phyloP scores from a whole-genome alignment of 2,888 invertebrate species.

The Nomada ferruginata region DNA sequence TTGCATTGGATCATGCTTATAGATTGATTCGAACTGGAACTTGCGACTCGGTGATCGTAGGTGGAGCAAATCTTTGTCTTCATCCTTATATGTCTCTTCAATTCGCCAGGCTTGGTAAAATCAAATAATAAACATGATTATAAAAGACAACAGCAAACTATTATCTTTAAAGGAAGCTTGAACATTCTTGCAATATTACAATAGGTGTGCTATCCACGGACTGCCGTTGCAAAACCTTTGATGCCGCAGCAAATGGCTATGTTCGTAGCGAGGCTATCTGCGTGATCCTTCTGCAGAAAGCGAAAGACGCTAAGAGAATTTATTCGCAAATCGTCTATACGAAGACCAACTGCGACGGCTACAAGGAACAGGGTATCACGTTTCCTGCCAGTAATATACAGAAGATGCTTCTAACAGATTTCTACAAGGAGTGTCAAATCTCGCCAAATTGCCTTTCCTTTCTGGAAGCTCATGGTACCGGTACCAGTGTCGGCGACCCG shows the following conservation, averaged over 20 bases:
- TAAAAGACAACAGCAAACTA: no score
- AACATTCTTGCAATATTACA: neutral
- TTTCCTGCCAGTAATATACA: conserved; percentile 81
- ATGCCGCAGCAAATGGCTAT: conserved; percentile 92
- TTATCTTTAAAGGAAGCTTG: neutral
- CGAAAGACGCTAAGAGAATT: conserved; percentile 84
- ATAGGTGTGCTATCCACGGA: conserved; percentile 91
- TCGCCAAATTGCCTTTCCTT: conserved; percentile 86
- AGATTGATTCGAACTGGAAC: conserved; percentile 91
- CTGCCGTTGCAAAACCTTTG: conserved; percentile 96
- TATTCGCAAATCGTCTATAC: conserved; percentile 86
- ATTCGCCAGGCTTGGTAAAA: conserved; percentile 88
- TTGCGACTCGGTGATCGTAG: conserved; percentile 95
- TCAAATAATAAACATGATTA: neutral
- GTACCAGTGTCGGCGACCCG: conserved; percentile 94
- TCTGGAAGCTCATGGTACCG: conserved; percentile 91
- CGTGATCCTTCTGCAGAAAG: conserved; percentile 90
- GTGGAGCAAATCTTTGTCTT: conserved; percentile 93
- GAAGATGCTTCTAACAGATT: conserved; percentile 84
- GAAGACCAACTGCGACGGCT: conserved; percentile 87
- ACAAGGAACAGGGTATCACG: conserved; percentile 82
- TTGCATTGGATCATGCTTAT: conserved; percentile 94
- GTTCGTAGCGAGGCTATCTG: conserved; percentile 92
- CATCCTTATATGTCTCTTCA: conserved; percentile 95
- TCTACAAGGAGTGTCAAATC: conserved; percentile 87